Base-by-base conservation (phyloP, 2,888 invertebrate genomes). In the Cantharis flavilabris region DNA sequence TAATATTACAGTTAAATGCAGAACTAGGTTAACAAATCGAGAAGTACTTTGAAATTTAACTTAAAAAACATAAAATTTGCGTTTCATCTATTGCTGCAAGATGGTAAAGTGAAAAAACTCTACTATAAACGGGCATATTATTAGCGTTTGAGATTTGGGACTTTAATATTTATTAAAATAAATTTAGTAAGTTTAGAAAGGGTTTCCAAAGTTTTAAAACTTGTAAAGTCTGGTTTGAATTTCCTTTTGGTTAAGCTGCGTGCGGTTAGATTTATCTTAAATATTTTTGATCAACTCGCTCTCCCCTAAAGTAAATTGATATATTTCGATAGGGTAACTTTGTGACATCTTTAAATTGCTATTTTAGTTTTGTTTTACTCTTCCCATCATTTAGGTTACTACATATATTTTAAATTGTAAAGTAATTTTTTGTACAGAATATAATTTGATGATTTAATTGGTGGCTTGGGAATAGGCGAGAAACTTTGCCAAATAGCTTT, bases 401-500 rank as follows among this genome's bases (percentile, higher is more conserved):
- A 2, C 1, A 20, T 33, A 5, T 33, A 49, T 49, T 49, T 49
- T 49, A 49, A 49, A 49, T 49, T 49, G 49, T 49, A 9, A 49
- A 49, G n/a, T 49, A 49, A 49, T 49, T 49, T 49, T 49, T 49
- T 49, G n/a, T 49, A 49, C 7, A n/a, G 49, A 49, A 49, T 49
- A 7, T 49, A 33, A 33, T 33, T 33, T 33, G 33, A 4, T 13
- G 33, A 33, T 33, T 33, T 33, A 49, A 49, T 49, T 49, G 49
- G n/a, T n/a, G 7, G 7, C 49, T 49, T 49, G 49, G 49, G 49
- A 49, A 49, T 49, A 49, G n/a, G 5, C 11, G 49, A n/a, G 49
- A 11, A 67, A 67, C n/a, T 67, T 26, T 26, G 9, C 65, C 64
- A 75, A 75, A 71, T 70, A 69, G 63, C 75, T 70, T 75, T 71